Conservation (phyloP, 92 coral and sea anemone species). For the Plumapathes pennacea region DNA sequence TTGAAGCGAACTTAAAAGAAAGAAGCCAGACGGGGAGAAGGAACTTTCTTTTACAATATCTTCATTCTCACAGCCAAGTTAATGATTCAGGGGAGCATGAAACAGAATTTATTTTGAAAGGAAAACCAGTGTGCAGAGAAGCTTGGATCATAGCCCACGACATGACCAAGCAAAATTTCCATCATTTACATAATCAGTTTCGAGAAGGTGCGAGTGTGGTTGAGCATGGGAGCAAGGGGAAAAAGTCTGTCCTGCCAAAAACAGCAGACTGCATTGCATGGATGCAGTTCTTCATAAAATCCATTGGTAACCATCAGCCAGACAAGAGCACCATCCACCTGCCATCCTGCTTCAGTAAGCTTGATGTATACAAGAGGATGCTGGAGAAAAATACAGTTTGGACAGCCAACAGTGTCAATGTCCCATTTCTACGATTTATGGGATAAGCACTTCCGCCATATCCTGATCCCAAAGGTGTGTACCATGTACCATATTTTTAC, state of each 20-base stretch:
- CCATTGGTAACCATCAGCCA: constrained; percentile 57
- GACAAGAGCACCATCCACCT: constrained; percentile 37
- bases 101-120: constrained; percentile 24
- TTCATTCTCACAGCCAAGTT: constrained; percentile 31
- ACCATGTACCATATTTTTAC: no score
- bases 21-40: constrained; percentile 24
- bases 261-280: constrained; percentile 48
- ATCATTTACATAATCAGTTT: not conserved
- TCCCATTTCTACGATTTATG: constrained; percentile 50
- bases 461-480: constrained; percentile 50
- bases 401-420: constrained; percentile 33
- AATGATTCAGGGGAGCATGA: constrained; percentile 23
- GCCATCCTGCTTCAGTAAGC: constrained; percentile 41
- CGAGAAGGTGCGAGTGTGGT: constrained; percentile 28
- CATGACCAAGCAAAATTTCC: constrained; percentile 19
- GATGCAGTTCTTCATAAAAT: constrained; percentile 23
- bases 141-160: constrained; percentile 43
- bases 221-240: constrained; percentile 23
- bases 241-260: not conserved
- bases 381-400: constrained; percentile 14
- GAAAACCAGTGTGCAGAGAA: constrained; percentile 36
- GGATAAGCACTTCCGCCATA: constrained; percentile 36
- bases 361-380: constrained; percentile 30
- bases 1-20: no score
- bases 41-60: constrained; percentile 35